Conservation (phyloP, 1,140 invertebrate genomes). For the Drosophila bocki region DNA sequence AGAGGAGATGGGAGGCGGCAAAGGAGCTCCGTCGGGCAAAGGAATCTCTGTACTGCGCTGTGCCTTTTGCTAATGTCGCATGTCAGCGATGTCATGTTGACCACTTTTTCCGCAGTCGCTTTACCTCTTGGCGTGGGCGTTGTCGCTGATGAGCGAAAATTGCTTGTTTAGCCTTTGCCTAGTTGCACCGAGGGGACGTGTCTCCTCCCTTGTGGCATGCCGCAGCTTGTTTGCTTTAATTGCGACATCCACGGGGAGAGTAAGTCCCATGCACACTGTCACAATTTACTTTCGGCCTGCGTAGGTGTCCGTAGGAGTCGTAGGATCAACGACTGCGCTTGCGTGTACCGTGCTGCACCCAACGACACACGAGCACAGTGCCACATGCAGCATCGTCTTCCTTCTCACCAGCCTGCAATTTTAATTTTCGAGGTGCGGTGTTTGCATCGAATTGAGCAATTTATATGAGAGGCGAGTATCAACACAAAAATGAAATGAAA, state of each 20-base stretch:
- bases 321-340: slow-evolving; percentile 43
- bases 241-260: slow-evolving; percentile 41
- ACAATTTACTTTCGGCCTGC: slow-evolving; percentile 46
- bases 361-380: slow-evolving; percentile 10
- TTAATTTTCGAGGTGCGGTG: slow-evolving; percentile 64
- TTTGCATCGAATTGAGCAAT: slow-evolving; percentile 76
- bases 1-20: neutral
- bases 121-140: slow-evolving; percentile 51
- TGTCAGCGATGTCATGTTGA: slow-evolving; percentile 80
- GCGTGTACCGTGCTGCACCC: slow-evolving; percentile 49
- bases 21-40: neutral
- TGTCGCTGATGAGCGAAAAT: slow-evolving; percentile 70
- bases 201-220: slow-evolving; percentile 23
- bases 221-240: slow-evolving; percentile 70
- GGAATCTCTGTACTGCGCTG: slow-evolving; percentile 27
- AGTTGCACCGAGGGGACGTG: neutral
- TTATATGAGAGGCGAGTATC: slow-evolving; percentile 49
- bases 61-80: slow-evolving; percentile 72
- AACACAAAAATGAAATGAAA: slow-evolving; percentile 61
- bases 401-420: slow-evolving; percentile 19
- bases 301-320: slow-evolving; percentile 42
- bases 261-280: slow-evolving; percentile 14
- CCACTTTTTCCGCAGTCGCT: slow-evolving; percentile 60
- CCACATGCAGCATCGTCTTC: slow-evolving; percentile 30
- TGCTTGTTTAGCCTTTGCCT: slow-evolving; percentile 55